phyloP scores from a whole-genome alignment of 1,140 invertebrate genomes.

The Nasonia giraulti region DNA sequence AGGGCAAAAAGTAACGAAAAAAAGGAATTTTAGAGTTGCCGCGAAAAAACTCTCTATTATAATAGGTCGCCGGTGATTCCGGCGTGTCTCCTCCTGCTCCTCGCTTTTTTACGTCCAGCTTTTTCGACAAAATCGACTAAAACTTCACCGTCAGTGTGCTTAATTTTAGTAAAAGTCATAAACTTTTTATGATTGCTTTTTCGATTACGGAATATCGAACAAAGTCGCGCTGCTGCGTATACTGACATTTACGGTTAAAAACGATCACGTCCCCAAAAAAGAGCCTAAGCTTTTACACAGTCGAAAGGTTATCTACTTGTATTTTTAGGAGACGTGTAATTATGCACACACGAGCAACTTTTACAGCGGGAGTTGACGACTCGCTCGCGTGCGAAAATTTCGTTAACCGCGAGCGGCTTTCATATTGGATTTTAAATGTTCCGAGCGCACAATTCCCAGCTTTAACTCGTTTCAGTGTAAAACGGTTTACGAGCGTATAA shows the following conservation, averaged over 20 bases:
- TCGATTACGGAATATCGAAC: background rate
- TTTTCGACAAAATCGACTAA: background rate
- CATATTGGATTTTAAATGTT: conserved; percentile 5
- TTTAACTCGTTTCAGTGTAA: background rate
- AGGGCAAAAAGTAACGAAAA: background rate
- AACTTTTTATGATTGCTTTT: background rate
- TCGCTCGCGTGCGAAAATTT: background rate
- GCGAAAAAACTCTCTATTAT: background rate
- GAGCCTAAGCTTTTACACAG: too few species aligned
- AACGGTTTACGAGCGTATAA: conserved; percentile 10
- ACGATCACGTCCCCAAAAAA: too few species aligned
- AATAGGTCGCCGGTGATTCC: background rate
- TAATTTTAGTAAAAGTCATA: background rate
- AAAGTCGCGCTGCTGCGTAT: too few species aligned
- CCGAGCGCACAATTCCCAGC: background rate
- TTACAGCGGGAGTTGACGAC: background rate
- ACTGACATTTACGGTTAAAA: too few species aligned
- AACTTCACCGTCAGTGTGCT: background rate
- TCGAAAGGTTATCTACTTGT: background rate
- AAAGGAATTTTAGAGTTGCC: background rate
- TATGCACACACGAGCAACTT: background rate
- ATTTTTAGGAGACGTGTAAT: background rate
- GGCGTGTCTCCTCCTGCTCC: background rate
- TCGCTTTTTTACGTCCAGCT: background rate
- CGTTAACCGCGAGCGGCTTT: background rate